Evolutionary conservation across 1,140 invertebrate genomes (phyloP), one percentile per base, ranked within the genome.

Genomic region (Drosophila tropicalis): DNA sequence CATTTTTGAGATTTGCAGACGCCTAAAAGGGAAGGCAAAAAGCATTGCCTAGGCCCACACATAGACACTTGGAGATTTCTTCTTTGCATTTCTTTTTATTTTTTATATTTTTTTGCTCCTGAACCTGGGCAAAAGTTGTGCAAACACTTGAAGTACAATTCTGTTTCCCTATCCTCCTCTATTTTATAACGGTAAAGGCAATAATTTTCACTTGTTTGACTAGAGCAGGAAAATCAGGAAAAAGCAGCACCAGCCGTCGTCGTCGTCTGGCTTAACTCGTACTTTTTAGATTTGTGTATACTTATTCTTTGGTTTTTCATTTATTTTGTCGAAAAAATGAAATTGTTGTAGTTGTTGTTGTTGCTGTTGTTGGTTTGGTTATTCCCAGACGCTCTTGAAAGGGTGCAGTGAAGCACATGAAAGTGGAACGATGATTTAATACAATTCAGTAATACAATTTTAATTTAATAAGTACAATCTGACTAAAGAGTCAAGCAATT

Each of bases 1-100:
- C 80, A 87, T 89, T 83, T 89, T 84, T 80, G 79, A 80, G 79
- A 87, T 89, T 89, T 80, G 70, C 81, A 87, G 83, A 87, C 83
- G 81, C 81, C 84, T 81, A 89, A 72, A 80, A 67, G 76, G 76
- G 70, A 44, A 29, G 29, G 36, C 41, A 67, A 56, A 54, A 67
- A 71, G 74, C 81, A 77, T 78, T 70, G 32, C 51, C 75, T 61
- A 41, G 39, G 29, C 36, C 61, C 36, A 44, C 19, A 34, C 54
- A 77, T 72, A 84, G 72, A 84, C 79, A 87, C 82, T 51, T 51
- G 17, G 44, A 19, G 22, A 9, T 47, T 47, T 47, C 44, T 17
- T 47, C 13, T 17, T 51, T 22, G 6, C 29, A 5, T 29, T 22
- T 22, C 10, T 47, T 77, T 70, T 70, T 56, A 64, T 67, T 69